Evolutionary conservation across 2,888 invertebrate genomes (phyloP), one percentile per base, ranked within the genome.

Genomic region (Lycocerus yunnanus): DNA sequence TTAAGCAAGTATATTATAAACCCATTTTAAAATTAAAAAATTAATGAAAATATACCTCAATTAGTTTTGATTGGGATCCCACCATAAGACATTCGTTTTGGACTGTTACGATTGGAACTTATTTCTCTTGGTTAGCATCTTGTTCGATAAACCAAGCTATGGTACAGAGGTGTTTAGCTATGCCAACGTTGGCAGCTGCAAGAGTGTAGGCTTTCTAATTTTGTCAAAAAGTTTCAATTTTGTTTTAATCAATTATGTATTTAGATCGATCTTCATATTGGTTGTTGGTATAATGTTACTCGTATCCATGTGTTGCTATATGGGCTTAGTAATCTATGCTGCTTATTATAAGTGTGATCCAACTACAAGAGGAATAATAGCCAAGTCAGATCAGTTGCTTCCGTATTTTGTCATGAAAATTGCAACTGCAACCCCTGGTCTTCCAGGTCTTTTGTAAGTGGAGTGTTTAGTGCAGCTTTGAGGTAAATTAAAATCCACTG

Each of bases 131-230:
- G 94, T 87, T 95, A 71, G 93, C 94, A 0, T 91, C 94, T 0
- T 95, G 94, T 84, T 93, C 94, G 0, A 93, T 94, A 13, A 95
- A 95, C 85, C 96, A 96, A 86, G 93, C 95, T 0, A 95, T 95
- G 93, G 94, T 96, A 1, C 96, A 96, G 83, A 88, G 96, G 78
- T 95, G 95, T 81, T 88, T 96, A 2, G 92, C 95, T 0, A 91
- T 95, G 85, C 93, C 94, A 0, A 90, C 93, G 11, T 86, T 94
- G 27, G 89, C 87, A 82, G 90, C 92, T 80, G 94, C 95, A 16
- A 90, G 92, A 84, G 89, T 91, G 94, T 94, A 87, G 89, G 90
- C 88, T 59, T 72, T 58, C 43, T 27, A 27, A 4, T 67, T n/a
- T 11, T 10, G 3, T 43, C 4, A 4, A 5, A n/a, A 6, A 21